A percentile compares a stretch with the other conserved stretches of the same genome.
These are phyloP conservation scores for Gasteruption jaculator DNA, from an alignment of 2,888 invertebrate species.

Conservation along the genomic window DNA sequence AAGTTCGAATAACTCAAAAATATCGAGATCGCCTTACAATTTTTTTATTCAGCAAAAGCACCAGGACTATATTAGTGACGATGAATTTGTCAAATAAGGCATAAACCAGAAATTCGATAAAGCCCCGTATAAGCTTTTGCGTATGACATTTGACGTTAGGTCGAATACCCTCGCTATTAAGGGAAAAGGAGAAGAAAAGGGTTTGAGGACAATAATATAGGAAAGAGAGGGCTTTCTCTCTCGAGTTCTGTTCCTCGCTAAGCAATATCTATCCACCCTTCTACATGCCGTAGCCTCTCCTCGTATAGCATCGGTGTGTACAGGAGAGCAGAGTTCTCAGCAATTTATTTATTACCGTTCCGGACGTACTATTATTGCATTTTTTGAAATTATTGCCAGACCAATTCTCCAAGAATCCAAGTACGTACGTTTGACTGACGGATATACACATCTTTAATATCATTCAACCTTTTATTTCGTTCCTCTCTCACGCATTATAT, in stretches of 20 bases:
- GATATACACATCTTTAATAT: no score
- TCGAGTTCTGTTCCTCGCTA: conserved; percentile 41
- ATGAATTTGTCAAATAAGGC: conserved; percentile 1
- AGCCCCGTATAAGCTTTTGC: no score
- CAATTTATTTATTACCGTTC: conserved; percentile 52
- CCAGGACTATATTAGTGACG: not conserved
- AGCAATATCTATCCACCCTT: conserved; percentile 51
- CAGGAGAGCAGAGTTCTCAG: conserved; percentile 41
- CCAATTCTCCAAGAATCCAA: no score
- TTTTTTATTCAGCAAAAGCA: not conserved
- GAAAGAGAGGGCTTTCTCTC: conserved; percentile 44
- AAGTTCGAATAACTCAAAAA: no score
- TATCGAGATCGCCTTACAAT: not conserved
- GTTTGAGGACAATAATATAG: conserved; percentile 48
- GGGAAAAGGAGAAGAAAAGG: conserved; percentile 32
- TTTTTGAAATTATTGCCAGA: conserved; percentile 45
- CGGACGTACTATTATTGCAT: conserved; percentile 48
- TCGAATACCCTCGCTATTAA: no score
- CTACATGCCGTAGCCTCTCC: conserved; percentile 46
- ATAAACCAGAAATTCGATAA: no score
- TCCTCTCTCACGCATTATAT: no score
- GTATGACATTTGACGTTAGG: no score
- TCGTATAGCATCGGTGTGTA: conserved; percentile 46
- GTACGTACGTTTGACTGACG: no score
- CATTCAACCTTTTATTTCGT: no score